Evolutionary conservation across 2,113 vertebrate species (phyloP).

Genomic region (Epinephelus lanceolatus): DNA sequence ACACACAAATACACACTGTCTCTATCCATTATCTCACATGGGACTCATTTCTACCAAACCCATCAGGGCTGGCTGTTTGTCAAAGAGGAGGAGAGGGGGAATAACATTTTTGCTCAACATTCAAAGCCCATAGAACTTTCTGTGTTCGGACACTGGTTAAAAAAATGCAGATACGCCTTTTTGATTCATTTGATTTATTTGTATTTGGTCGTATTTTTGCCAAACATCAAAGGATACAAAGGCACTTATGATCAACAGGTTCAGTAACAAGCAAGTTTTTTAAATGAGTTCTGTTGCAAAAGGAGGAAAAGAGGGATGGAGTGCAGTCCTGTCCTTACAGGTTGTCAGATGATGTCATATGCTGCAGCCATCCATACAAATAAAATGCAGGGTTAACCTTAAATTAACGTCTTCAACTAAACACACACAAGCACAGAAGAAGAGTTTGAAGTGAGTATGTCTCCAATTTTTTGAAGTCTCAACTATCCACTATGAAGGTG

Average conservation of each 20-base stretch:
- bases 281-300: background rate
- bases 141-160: background rate
- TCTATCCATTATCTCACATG: constrained; percentile 48
- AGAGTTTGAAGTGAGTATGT: background rate
- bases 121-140: background rate
- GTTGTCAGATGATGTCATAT: background rate
- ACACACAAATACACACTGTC: constrained; percentile 48
- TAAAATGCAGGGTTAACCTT: background rate
- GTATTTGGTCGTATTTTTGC: background rate
- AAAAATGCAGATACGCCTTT: constrained; percentile 26
- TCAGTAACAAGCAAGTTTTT: background rate
- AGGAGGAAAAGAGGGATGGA: background rate
- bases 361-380: background rate
- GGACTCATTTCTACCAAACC: constrained; percentile 51
- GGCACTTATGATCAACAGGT: background rate
- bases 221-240: constrained; percentile 8
- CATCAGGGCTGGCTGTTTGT: constrained; percentile 55
- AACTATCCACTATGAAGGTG: constrained; percentile 79
- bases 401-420: background rate
- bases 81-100: constrained; percentile 19
- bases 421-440: background rate
- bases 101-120: constrained; percentile 21
- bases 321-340: background rate
- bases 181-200: constrained; percentile 45
- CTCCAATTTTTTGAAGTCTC: background rate